Evolutionary conservation across 2,888 invertebrate genomes (phyloP), one percentile per base, ranked within the genome.

Genomic region (Amiota mariae): DNA sequence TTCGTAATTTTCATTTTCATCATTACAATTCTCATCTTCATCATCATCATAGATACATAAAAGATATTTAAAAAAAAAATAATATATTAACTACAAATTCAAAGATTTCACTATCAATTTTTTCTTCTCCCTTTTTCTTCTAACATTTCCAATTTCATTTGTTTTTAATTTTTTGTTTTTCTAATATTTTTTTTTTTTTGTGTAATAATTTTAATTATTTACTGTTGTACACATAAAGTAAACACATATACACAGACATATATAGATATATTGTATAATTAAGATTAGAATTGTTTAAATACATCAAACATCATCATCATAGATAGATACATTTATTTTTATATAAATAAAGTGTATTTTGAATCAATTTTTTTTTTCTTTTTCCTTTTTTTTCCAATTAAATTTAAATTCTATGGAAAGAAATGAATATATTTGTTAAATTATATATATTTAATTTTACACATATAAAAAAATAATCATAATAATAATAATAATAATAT

Each of bases 331-430:
- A 70, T 75, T 72, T 73, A 70, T 71, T 36, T 24, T 64, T 2
- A 3, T 24, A 24, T 24, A 24, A 2, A 3, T 72, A 72, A 67
- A 48, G 11, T 75, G 75, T 75, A 72, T 72, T 47, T 64, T 76
- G 56, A 73, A 76, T 74, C 76, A 78, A 76, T 78, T 73, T 76
- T 66, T 71, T 70, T 64, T 78, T 61, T 72, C 57, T 75, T 49
- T 54, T 6, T 76, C 72, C 75, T 36, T 36, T 36, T 36, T 36
- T 36, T 74, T 77, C 73, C 77, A 75, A 75, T 54, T 81, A 82
- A 82, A 81, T 79, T 77, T 81, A 82, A 82, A 81, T 79, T 77
- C 83, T 84, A 85, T 84, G 82, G 81, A 84, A 84, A 84, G 81
- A 85, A 82, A 85, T 82, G 36, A 36, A 36, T 36, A 36, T 36